phyloP scores from a whole-genome alignment of 2,888 invertebrate genomes.

The Stenchaetothrips biformis region DNA sequence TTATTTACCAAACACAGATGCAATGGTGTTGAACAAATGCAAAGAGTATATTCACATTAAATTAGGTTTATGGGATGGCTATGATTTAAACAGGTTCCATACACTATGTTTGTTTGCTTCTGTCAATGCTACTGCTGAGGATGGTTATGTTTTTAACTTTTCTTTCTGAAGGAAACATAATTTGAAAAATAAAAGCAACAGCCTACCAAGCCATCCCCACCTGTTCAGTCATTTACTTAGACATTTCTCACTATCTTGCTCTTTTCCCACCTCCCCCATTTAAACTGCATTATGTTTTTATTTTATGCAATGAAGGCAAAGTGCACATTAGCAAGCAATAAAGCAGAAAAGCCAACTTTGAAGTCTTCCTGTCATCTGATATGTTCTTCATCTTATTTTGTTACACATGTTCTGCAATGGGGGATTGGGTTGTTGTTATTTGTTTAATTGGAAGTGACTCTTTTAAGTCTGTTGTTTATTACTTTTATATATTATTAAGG shows the following conservation, averaged over 20 bases:
- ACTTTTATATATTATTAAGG: constrained; percentile 20
- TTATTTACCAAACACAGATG: not conserved
- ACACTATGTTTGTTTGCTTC: too few species aligned
- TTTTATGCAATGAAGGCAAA: not conserved
- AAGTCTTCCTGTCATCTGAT: constrained; percentile 12
- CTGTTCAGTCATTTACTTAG: not conserved
- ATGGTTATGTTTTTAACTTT: too few species aligned
- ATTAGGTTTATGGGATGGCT: not conserved
- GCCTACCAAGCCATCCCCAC: not conserved
- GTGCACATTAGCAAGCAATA: not conserved
- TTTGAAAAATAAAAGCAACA: too few species aligned
- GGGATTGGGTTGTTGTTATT: constrained; percentile 19
- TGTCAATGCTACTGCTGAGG: too few species aligned
- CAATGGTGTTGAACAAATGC: not conserved
- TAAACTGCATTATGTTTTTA: not conserved
- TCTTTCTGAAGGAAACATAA: too few species aligned
- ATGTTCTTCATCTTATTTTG: not conserved
- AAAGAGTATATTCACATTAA: not conserved
- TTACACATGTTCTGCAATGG: constrained; percentile 7
- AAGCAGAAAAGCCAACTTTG: not conserved
- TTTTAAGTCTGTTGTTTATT: constrained; percentile 25
- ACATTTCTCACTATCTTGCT: not conserved
- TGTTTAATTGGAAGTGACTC: not conserved
- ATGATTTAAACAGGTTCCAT: not conserved
- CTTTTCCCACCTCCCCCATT: constrained; percentile 7